Evolutionary conservation across 2,113 vertebrate species (phyloP).

Genomic region (Vidua chalybeata): DNA sequence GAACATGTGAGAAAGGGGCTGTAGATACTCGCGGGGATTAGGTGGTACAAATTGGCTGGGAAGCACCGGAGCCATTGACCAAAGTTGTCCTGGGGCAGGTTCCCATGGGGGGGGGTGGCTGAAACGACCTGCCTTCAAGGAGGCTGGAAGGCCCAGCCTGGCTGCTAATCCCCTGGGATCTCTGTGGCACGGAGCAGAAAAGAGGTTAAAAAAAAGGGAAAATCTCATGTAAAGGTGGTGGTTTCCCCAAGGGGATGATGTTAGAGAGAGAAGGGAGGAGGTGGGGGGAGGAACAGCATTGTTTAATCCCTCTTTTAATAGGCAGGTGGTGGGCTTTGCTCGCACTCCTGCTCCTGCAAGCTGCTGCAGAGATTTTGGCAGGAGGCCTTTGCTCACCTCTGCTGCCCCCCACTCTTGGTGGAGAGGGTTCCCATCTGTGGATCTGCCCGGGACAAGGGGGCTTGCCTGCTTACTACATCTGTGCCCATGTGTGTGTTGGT

Average conservation of each 20-base stretch:
- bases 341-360: neutral
- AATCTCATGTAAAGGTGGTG: constrained; percentile 60
- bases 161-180: constrained; percentile 72
- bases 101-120: constrained; percentile 65
- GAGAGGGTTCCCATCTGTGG: neutral
- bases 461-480: neutral
- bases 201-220: constrained; percentile 40
- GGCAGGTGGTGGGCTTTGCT: constrained; percentile 68
- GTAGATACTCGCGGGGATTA: constrained; percentile 67
- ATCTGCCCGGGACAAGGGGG: accelerated
- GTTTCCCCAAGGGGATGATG: constrained; percentile 49
- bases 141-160: constrained; percentile 46
- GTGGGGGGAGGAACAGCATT: neutral
- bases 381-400: constrained; percentile 9
- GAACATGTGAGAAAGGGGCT: constrained; percentile 55
- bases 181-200: constrained; percentile 51
- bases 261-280: constrained; percentile 22
- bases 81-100: constrained; percentile 56
- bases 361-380: constrained; percentile 8
- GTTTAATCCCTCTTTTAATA: constrained; percentile 61
- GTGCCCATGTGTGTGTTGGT: neutral
- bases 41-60: constrained; percentile 71
- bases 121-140: constrained; percentile 49
- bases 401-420: neutral
- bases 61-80: constrained; percentile 69